A percentile compares a stretch with the other conserved stretches of the same genome.
phyloP scores from a whole-genome alignment of 2,797 vertebrate species.

The Lepus townsendii region DNA sequence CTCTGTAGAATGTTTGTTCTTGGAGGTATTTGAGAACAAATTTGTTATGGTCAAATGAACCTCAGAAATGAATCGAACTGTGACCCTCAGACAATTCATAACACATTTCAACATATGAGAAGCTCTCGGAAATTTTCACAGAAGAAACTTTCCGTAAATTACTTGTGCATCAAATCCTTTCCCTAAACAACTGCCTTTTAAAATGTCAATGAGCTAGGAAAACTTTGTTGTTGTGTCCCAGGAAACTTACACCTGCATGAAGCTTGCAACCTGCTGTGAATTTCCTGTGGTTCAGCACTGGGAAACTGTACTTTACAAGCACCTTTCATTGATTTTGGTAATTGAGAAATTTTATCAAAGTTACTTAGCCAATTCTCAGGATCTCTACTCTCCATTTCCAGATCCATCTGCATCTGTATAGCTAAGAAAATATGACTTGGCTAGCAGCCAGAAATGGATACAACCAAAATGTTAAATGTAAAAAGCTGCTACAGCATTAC shows the following conservation, averaged over 20 bases:
- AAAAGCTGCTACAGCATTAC: background rate
- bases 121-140: background rate
- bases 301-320: background rate
- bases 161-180: background rate
- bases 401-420: background rate
- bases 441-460: background rate
- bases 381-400: background rate
- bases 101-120: background rate
- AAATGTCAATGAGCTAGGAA: background rate
- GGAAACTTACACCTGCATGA: background rate
- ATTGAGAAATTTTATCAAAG: background rate
- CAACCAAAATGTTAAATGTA: slow-evolving; percentile 17
- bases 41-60: background rate
- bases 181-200: slow-evolving; percentile 29
- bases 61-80: slow-evolving; percentile 21
- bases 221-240: background rate
- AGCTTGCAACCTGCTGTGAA: background rate
- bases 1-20: background rate
- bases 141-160: slow-evolving; percentile 42
- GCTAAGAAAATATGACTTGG: background rate
- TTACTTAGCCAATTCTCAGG: background rate
- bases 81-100: background rate
- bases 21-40: background rate
- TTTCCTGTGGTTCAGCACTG: background rate
- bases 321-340: background rate